Base-by-base conservation (phyloP, 1,140 invertebrate species). In the Rhopalosiphum maidis region DNA sequence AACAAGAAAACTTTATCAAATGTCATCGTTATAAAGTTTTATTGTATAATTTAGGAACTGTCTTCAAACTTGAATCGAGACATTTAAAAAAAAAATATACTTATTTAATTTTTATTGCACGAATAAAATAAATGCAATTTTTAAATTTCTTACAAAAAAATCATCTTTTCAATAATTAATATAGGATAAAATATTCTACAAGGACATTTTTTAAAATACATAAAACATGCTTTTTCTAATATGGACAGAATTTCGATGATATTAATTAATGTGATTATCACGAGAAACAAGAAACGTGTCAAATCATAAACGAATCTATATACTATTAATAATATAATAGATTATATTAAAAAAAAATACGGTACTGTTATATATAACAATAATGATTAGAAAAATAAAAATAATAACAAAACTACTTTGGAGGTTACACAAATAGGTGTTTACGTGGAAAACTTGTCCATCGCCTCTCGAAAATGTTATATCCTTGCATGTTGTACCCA, bases 1-100 rank as follows among this genome's bases (percentile, higher is more conserved):
- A 77, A 77, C 30, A 77, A n/a, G 60, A 77, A 77, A 77, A 77
- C 60, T 77, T 77, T n/a, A n/a, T 77, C 60, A 77, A 77, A 77
- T 18, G 5, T 77, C 60, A 77, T 77, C 60, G 15, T 77, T 68
- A 68, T 68, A 68, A 68, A 68, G 30, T 68, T 68, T 30, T 68
- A 68, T n/a, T 35, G 30, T 77, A 77, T n/a, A 77, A 35, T 35
- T 77, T n/a, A 77, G 30, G 5, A 77, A 77, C 60, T 77, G 15
- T 35, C 60, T n/a, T 77, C 30, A 77, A 77, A 77, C 60, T n/a
- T 77, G n/a, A 35, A 77, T n/a, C 60, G n/a, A n/a, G n/a, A n/a
- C n/a, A 18, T 77, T 35, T 18, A 11, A 11, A n/a, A n/a, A 77
- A n/a, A 77, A 77, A 77, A 6, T 68, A 6, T 68, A 77, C n/a